Percentiles rank a stretch among this genome's conserved stretches.
Evolutionary conservation across 1,140 invertebrate genomes (phyloP).

Genomic region (Trichonephila clavipes): DNA sequence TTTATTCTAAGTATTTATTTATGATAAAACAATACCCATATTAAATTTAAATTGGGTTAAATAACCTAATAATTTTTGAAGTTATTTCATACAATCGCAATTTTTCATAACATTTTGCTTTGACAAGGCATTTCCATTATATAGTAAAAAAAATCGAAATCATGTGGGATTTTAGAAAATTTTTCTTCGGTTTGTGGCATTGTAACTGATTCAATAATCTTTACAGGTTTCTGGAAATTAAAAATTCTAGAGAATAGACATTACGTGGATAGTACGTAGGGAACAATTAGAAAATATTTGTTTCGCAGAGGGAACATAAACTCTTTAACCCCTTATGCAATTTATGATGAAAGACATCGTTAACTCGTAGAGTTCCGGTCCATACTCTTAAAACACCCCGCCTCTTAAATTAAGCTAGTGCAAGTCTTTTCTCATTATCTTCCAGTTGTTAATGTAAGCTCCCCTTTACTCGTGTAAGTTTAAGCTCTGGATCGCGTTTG

Average conservation of each 20-base stretch:
- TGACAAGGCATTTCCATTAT: no score
- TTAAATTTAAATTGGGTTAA: no score
- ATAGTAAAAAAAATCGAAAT: no score
- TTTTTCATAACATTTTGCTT: no score
- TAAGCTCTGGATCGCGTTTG: conserved; percentile 32
- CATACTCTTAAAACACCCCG: conserved; percentile 27
- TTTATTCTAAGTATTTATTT: no score
- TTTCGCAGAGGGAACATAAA: conserved; percentile 1
- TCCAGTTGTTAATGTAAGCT: conserved; percentile 57
- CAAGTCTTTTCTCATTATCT: conserved; percentile 43
- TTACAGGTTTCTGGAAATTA: no score
- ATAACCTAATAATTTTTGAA: no score
- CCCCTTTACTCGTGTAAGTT: background rate
- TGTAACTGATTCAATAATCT: no score
- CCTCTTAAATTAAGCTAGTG: conserved; percentile 48
- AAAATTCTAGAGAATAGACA: background rate
- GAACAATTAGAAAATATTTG: conserved; percentile 40
- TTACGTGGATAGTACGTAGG: background rate
- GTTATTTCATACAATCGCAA: no score
- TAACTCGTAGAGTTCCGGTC: conserved; percentile 2
- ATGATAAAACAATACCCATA: no score
- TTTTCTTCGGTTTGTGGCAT: no score
- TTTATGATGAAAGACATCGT: conserved; percentile 45
- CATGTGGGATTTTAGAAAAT: no score
- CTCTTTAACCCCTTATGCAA: conserved; percentile 25